These are phyloP conservation scores for Notodonta ziczac DNA, from an alignment of 2,888 invertebrate genomes.

Conservation along the genomic window DNA sequence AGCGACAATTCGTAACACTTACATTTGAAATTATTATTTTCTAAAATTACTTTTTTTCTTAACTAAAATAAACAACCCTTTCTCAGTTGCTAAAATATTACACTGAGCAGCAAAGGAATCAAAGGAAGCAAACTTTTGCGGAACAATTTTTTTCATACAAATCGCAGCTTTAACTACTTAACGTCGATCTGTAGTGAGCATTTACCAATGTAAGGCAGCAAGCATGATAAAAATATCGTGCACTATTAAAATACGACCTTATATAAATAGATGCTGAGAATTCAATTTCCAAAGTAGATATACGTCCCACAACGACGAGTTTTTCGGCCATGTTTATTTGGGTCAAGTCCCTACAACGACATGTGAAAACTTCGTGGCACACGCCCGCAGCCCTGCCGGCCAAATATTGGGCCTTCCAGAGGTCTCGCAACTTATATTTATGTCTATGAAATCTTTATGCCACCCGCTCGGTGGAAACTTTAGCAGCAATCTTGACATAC, in stretches of 20 bases:
- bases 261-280: slow-evolving; percentile 57
- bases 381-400: slow-evolving; percentile 47
- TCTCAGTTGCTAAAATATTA: too few species aligned
- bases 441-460: slow-evolving; percentile 6
- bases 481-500: neutral
- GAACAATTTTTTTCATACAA: too few species aligned
- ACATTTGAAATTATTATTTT: too few species aligned
- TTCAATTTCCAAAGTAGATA: slow-evolving; percentile 68
- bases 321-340: slow-evolving; percentile 70
- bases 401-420: slow-evolving; percentile 44
- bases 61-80: too few species aligned
- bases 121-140: too few species aligned
- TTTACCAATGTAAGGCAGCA: too few species aligned
- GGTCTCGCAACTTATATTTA: slow-evolving; percentile 35
- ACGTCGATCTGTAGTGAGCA: too few species aligned
- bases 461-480: neutral
- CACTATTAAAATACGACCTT: neutral
- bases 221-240: too few species aligned
- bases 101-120: too few species aligned
- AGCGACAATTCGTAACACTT: too few species aligned
- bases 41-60: too few species aligned
- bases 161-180: too few species aligned
- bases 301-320: slow-evolving; percentile 60
- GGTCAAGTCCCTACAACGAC: slow-evolving; percentile 61
- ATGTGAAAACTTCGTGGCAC: slow-evolving; percentile 70